Base-by-base conservation (phyloP, 2,888 invertebrate genomes). In the Megastigmus dorsalis region DNA sequence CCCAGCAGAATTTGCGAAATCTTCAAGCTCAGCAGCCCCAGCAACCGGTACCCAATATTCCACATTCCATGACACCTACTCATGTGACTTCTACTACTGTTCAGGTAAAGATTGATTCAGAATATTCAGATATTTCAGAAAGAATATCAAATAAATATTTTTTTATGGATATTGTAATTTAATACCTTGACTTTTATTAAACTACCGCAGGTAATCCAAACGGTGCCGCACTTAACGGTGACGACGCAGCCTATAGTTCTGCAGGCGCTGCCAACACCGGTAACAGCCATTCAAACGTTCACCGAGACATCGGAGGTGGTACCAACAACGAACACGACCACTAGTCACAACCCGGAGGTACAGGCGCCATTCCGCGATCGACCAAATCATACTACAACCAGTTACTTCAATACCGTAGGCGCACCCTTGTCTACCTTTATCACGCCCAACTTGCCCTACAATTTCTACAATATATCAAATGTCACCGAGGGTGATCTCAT, bases 381-480 rank as follows among this genome's bases (percentile, higher is more conserved):
- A 10, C 6, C 9, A 15, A 20, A 2, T 9, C 41, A 83, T 77
- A 84, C 80, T 69, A 60, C 83, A 1, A 79, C 84, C 41, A n/a
- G n/a, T n/a, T 85, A 84, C 67, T 87, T 86, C 41, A 86, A 84
- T 74, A 78, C 84, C 15, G 82, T 87, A 63, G 78, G 84, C 13
- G 76, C 84, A 2, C 80, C 84, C 3, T 59, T 87, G 36, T 84
- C 85, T 71, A 86, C 82, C 52, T 84, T 87, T 75, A 67, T 88
- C 68, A 84, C 87, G 28, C 74, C 84, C 0, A 87, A 85, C 79
- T 77, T 86, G 78, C 83, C 87, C 38, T 88, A 88, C 71, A 87
- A 87, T 75, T 86, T 88, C 80, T 88, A 88, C 76, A 87, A 84
- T 75, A 84, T 88, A 70, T 50, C 75, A 0, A 87, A 82, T 68